A percentile compares a stretch with the other conserved stretches of the same genome.
These are phyloP conservation scores for Pogonus chalceus DNA, from an alignment of 1,140 invertebrate genomes.

Conservation along the genomic window DNA sequence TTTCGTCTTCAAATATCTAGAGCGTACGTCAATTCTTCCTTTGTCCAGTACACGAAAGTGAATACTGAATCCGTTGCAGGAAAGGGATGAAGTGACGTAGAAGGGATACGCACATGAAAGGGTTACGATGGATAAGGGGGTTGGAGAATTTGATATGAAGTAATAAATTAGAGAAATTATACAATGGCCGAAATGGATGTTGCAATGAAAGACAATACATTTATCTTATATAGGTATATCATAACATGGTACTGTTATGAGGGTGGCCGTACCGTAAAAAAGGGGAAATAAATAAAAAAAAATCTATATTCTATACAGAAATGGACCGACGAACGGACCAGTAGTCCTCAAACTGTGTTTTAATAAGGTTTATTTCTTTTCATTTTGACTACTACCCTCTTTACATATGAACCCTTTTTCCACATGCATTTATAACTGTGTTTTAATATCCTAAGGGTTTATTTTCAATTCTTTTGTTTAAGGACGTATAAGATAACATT, in stretches of 20 bases:
- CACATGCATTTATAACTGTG: neutral
- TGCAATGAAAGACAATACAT: constrained; percentile 5
- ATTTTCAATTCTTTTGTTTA: constrained; percentile 5
- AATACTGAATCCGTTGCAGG: neutral
- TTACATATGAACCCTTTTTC: neutral
- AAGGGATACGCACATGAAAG: constrained; percentile 16
- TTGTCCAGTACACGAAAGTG: neutral
- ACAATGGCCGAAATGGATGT: constrained; percentile 13
- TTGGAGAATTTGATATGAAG: constrained; percentile 14
- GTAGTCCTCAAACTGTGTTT: neutral
- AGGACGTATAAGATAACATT: constrained; percentile 2
- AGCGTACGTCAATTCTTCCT: no score
- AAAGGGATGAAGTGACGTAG: neutral
- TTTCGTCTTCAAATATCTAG: no score
- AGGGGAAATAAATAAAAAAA: neutral
- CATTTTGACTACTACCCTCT: neutral
- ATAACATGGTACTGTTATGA: neutral
- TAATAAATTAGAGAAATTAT: constrained; percentile 20
- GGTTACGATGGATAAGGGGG: constrained; percentile 11
- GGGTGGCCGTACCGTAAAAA: neutral
- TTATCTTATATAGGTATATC: constrained; percentile 3
- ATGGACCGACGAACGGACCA: neutral
- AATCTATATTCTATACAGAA: neutral
- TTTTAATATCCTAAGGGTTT: neutral
- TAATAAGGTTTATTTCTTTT: no score